Conservation (phyloP, 1,140 invertebrate species). For the Drosophila novamexicana region DNA sequence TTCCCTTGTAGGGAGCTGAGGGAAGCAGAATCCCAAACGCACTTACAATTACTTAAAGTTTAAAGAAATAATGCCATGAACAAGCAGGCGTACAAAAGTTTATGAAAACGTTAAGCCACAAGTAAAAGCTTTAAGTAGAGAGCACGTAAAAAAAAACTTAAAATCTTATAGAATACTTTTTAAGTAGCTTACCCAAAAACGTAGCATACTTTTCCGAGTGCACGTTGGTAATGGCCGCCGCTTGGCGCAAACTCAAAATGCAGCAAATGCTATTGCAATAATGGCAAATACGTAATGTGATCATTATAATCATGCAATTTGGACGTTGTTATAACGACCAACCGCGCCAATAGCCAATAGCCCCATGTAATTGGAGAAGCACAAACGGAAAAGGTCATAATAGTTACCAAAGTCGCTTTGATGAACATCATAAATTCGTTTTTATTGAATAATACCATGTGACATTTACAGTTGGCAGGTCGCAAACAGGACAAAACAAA, state of each 20-base stretch:
- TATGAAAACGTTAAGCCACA: not conserved
- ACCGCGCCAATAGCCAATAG: conserved; percentile 24
- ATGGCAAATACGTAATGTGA: conserved; percentile 45
- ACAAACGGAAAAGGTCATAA: conserved; percentile 43
- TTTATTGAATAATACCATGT: conserved; percentile 57
- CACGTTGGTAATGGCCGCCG: conserved; percentile 22
- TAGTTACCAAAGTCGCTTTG: conserved; percentile 56
- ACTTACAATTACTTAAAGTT: no score
- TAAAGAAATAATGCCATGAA: no score
- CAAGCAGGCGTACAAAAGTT: not conserved
- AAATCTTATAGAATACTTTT: not conserved
- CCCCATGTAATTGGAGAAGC: conserved; percentile 15
- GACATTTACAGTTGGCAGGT: conserved; percentile 34
- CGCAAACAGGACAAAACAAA: no score
- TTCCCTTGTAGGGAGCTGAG: no score
- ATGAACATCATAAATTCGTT: conserved; percentile 59
- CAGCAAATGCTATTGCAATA: conserved; percentile 41
- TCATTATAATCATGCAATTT: conserved; percentile 73
- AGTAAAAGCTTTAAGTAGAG: not conserved
- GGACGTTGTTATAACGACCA: conserved; percentile 36
- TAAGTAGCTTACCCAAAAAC: not conserved
- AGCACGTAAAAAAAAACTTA: not conserved
- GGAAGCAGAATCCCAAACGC: no score
- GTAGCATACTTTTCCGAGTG: conserved; percentile 20
- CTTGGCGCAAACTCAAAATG: conserved; percentile 60